phyloP scores from a whole-genome alignment of 2,113 vertebrate species.

The Ahaetulla prasina region DNA sequence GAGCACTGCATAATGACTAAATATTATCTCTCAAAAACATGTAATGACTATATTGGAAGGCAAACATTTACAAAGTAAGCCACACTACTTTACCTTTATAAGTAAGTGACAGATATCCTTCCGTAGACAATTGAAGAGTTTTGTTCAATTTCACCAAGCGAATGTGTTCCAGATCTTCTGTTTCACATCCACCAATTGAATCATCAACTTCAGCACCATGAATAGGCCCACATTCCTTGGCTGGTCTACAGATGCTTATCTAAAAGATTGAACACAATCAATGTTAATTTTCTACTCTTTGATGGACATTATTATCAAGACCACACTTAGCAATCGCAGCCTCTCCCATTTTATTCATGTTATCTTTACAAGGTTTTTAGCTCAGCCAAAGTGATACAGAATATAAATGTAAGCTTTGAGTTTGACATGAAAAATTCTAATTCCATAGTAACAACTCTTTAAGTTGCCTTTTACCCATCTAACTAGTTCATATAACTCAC shows the following conservation, averaged over 20 bases:
- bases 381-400: neutral
- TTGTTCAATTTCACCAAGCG: constrained; percentile 75
- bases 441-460: neutral
- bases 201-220: constrained; percentile 59
- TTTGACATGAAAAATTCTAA: neutral
- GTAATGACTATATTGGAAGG: neutral
- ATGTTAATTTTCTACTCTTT: neutral
- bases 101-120: constrained; percentile 80
- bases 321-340: neutral
- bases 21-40: neutral
- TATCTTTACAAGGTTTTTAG: neutral
- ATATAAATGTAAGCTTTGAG: neutral
- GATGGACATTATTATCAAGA: neutral
- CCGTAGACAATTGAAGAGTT: constrained; percentile 79
- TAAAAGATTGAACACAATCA: constrained; percentile 46
- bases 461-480: neutral
- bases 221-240: constrained; percentile 66
- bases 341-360: neutral
- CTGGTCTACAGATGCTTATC: constrained; percentile 84
- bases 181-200: constrained; percentile 79
- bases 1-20: neutral
- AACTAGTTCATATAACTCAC: neutral
- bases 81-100: constrained; percentile 70
- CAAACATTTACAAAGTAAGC: neutral
- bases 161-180: constrained; percentile 35